A percentile compares a stretch with the other conserved stretches of the same genome.
Evolutionary conservation across 2,113 vertebrate genomes (phyloP).

Genomic region (Poeciliopsis occidentalis): DNA sequence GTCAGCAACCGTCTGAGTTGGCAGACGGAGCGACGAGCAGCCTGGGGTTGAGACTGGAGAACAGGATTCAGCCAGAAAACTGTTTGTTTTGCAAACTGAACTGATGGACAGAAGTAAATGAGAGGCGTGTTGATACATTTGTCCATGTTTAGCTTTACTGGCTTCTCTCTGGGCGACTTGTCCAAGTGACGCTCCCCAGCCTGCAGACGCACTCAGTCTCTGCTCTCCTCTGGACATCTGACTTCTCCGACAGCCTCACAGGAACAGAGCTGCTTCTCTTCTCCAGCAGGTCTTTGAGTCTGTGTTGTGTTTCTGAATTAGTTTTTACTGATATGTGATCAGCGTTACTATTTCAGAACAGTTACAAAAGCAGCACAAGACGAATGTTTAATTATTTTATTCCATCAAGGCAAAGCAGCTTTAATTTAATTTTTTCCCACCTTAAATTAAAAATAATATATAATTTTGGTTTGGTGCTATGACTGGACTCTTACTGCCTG

Average conservation of each 20-base stretch:
- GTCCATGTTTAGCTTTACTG: not conserved
- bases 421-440: not conserved
- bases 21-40: conserved; percentile 40
- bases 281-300: not conserved
- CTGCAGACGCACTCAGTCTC: not conserved
- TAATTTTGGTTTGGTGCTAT: not conserved
- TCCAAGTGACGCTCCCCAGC: too few relatives aligned
- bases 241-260: not conserved
- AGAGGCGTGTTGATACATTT: not conserved
- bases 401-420: not conserved
- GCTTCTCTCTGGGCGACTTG: not conserved
- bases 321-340: not conserved
- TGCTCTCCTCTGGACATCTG: not conserved
- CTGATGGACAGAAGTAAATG: conserved; percentile 13
- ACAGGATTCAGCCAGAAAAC: conserved; percentile 28
- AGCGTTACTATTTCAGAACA: not conserved
- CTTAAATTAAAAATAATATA: not conserved
- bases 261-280: not conserved
- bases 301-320: not conserved
- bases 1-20: conserved; percentile 15
- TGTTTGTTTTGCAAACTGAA: conserved; percentile 27
- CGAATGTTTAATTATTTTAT: not conserved
- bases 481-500: not conserved
- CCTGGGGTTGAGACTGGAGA: conserved; percentile 34
- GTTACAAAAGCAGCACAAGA: not conserved